Evolutionary conservation across 2,888 invertebrate genomes (phyloP).

Genomic region (Sinotaia quadrata): DNA sequence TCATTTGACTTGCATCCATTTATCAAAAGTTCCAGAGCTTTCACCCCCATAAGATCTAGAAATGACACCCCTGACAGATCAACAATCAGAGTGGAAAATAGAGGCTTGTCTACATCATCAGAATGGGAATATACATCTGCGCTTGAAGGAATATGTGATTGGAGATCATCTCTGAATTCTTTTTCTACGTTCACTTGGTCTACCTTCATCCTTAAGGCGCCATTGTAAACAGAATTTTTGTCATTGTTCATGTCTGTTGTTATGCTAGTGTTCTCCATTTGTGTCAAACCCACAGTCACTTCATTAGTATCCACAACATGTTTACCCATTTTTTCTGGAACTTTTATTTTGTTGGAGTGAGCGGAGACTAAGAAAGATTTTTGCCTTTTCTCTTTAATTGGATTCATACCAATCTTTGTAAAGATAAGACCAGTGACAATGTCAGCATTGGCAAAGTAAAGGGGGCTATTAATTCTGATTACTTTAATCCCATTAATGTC

Average conservation of each 20-base stretch:
- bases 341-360: too few relatives aligned
- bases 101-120: neutral
- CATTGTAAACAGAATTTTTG: neutral
- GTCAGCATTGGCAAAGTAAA: conserved; percentile 72
- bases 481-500: conserved; percentile 26
- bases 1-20: conserved; percentile 24
- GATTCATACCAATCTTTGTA: conserved; percentile 43
- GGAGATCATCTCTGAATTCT: neutral
- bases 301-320: neutral
- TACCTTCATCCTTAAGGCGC: neutral
- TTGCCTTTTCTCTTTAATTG: conserved; percentile 30
- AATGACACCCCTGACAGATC: conserved; percentile 34
- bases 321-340: neutral
- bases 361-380: neutral
- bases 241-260: neutral
- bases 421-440: conserved; percentile 60
- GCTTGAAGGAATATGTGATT: too few relatives aligned
- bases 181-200: neutral
- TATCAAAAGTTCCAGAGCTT: conserved; percentile 34
- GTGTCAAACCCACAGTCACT: neutral
- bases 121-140: too few relatives aligned
- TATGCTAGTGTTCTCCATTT: neutral
- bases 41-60: conserved; percentile 37
- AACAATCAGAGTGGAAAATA: conserved; percentile 20
- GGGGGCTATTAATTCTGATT: conserved; percentile 65